Conservation (phyloP, 2,797 vertebrate species). For the Spinus pinus region DNA sequence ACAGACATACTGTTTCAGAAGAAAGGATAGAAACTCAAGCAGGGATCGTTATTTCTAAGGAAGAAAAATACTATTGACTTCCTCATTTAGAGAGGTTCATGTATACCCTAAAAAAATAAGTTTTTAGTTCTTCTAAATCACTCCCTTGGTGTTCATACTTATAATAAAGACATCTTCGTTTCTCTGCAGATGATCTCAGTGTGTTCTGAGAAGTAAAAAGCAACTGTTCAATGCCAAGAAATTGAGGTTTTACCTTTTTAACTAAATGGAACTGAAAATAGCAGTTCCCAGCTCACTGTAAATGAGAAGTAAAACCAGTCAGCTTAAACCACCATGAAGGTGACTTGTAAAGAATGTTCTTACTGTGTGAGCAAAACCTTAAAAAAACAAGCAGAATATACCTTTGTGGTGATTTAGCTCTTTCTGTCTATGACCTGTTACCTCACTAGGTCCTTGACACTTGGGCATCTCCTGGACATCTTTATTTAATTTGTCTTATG, state of each 20-base stretch:
- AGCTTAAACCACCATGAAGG: not conserved
- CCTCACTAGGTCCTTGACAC: not conserved
- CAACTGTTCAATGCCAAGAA: not conserved
- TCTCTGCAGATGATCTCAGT: not conserved
- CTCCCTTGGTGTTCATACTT: not conserved
- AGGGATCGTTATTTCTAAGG: not conserved
- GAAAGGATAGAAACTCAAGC: not conserved
- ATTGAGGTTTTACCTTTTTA: not conserved
- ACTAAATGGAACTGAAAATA: slow-evolving; percentile 6
- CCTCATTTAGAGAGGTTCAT: not conserved
- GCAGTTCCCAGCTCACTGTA: not conserved
- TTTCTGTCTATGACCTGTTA: not conserved
- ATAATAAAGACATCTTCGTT: not conserved
- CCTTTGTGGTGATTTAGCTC: not conserved
- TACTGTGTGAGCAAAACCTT: not conserved
- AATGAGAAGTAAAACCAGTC: slow-evolving; percentile 14
- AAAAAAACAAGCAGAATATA: not conserved
- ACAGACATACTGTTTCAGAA: not conserved
- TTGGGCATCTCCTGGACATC: not conserved
- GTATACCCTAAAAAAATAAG: not conserved
- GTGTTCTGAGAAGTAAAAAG: slow-evolving; percentile 1
- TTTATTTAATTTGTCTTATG: not conserved
- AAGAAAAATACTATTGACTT: not conserved
- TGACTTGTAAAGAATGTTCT: not conserved
- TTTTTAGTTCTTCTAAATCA: slow-evolving; percentile 24